Evolutionary conservation across 2,797 vertebrate genomes (phyloP), one percentile per base, ranked within the genome.

Genomic region (Crenuchus spilurus): DNA sequence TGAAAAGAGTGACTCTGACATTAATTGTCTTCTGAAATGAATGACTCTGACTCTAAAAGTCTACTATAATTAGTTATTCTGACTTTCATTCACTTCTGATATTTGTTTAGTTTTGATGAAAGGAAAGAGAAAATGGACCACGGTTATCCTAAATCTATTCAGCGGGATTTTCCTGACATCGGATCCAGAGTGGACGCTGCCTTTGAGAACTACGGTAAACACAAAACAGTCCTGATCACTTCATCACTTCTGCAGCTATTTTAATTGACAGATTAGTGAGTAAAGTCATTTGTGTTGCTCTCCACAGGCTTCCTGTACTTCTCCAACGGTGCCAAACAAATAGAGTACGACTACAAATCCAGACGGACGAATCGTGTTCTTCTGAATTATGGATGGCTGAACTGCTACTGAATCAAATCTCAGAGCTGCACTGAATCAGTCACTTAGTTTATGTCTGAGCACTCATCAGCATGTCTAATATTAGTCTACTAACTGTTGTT

Each of bases 201-300:
- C 75, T 95, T 95, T 83, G 84, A 91, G 69, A 86, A 93, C 75
- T 22, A 87, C 26, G 72, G 95, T 96, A 81, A 92, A 91, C 81
- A 75, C 65, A 52, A 62, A 35, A 6, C 0, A 62, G 5, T 24
- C 3, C 35, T 42, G 13, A 24, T 60, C 16, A 55, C 24, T 16
- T 1, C n/a, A 30, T 31, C 28, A 55, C 5, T n/a, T n/a, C n/a
- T n/a, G n/a, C n/a, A n/a, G 26, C 6, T 54, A 22, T 26, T 26
- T 1, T 26, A 1, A 28, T 28, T 11, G 48, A 13, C 41, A 35
- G 9, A 18, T 22, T 63, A 37, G 5, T 1, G 30, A 9, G 31
- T 42, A 31, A 64, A 3, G 57, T 37, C 57, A 11, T 5, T 8
- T 10, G n/a, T 72, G 1, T 60, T 73, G 24, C 35, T 42, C 73